Conservation (phyloP, 1,140 invertebrate species). For the Aphidius gifuensis region DNA sequence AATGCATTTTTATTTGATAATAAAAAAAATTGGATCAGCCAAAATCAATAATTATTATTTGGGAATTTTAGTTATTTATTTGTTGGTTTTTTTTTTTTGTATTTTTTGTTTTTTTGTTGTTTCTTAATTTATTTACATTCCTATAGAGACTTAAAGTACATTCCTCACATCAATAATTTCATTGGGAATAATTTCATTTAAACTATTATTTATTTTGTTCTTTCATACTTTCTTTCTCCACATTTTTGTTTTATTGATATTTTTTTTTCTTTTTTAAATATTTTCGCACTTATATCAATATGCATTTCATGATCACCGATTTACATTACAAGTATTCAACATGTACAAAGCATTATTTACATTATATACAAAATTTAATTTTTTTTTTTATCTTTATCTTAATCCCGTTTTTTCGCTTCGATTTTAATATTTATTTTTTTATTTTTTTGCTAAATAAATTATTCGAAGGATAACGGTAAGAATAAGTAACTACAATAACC, state of each 20-base stretch:
- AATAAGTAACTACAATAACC: conserved; percentile 21
- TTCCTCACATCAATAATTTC: conserved; percentile 41
- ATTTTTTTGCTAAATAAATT: conserved; percentile 25
- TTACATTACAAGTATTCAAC: conserved; percentile 55
- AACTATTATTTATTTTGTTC: too few relatives aligned
- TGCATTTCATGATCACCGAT: conserved; percentile 25
- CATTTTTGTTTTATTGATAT: conserved; percentile 28
- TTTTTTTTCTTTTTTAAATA: too few relatives aligned
- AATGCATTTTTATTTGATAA: conserved; percentile 8
- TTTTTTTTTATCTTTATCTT: conserved; percentile 27
- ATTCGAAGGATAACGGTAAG: conserved; percentile 26
- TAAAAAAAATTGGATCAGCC: conserved; percentile 6
- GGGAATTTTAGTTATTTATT: too few relatives aligned
- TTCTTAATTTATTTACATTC: conserved; percentile 54
- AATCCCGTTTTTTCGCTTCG: conserved; percentile 9
- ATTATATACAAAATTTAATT: conserved; percentile 47
- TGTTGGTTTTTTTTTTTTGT: conserved; percentile 42
- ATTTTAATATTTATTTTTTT: conserved; percentile 5
- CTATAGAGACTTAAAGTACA: conserved; percentile 51
- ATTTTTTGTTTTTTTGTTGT: conserved; percentile 40
- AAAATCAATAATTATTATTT: conserved; percentile 36
- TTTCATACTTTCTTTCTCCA: too few relatives aligned
- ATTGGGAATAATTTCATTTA: conserved; percentile 21
- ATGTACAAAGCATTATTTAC: conserved; percentile 56
- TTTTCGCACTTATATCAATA: too few relatives aligned